Conservation (phyloP, 2,113 vertebrate genomes). For the Nannobrachium achirus region DNA sequence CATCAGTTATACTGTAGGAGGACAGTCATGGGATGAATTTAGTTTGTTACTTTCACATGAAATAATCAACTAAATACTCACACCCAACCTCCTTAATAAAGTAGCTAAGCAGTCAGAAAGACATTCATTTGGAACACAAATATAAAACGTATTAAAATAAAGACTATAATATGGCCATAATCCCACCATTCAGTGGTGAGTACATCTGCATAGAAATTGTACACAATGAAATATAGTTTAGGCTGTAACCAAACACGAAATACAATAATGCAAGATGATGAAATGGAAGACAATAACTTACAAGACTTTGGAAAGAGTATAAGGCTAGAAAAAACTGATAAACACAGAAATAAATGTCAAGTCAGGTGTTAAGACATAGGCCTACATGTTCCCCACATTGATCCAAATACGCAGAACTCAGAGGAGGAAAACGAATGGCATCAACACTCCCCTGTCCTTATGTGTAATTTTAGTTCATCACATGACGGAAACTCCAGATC, state of each 20-base stretch:
- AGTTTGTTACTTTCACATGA: neutral
- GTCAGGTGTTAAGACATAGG: too few relatives aligned
- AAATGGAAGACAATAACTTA: neutral
- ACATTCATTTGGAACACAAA: constrained; percentile 30
- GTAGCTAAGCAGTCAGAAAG: constrained; percentile 15
- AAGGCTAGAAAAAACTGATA: neutral
- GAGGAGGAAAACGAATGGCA: too few relatives aligned
- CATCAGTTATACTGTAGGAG: neutral
- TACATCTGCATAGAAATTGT: constrained; percentile 40
- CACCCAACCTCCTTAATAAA: constrained; percentile 17
- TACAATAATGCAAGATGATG: neutral
- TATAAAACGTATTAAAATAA: constrained; percentile 22
- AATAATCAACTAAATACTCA: constrained; percentile 11
- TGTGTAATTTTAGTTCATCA: too few relatives aligned
- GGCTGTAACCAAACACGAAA: neutral
- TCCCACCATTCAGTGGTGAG: constrained; percentile 26
- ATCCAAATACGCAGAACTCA: too few relatives aligned
- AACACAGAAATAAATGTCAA: neutral
- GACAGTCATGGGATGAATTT: neutral
- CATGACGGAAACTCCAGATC: too few relatives aligned
- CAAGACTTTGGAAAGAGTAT: neutral
- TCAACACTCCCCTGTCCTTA: too few relatives aligned
- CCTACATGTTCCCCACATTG: too few relatives aligned
- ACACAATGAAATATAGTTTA: neutral
- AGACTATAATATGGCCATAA: constrained; percentile 42